Conservation (phyloP, 2,888 invertebrate species). For the Opisthograptis luteolata region DNA sequence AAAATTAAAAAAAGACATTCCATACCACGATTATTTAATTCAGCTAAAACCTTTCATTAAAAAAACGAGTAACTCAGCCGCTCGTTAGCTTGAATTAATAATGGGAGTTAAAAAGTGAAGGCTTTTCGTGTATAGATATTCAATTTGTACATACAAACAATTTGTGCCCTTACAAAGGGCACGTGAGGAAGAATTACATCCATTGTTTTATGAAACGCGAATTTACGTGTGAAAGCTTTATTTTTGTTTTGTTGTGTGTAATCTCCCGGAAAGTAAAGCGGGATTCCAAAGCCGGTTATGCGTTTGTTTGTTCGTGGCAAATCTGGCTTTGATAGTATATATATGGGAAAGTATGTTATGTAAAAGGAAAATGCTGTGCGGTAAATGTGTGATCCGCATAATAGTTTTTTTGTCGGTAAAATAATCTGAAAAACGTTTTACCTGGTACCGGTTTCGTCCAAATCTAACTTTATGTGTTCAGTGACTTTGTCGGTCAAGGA, state of each 20-base stretch:
- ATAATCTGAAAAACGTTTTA: too few species aligned
- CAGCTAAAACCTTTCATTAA: constrained; percentile 27
- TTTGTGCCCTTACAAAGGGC: constrained; percentile 33
- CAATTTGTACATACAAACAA: constrained; percentile 42
- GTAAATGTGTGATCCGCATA: not conserved
- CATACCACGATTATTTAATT: constrained; percentile 34
- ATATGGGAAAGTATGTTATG: too few species aligned
- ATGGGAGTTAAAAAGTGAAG: constrained; percentile 38
- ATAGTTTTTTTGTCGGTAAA: too few species aligned
- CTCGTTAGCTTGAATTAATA: constrained; percentile 65
- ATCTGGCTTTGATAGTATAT: constrained; percentile 10
- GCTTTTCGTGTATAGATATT: constrained; percentile 31
- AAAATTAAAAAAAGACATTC: too few species aligned
- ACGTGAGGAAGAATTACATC: constrained; percentile 33
- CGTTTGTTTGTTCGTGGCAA: constrained; percentile 32
- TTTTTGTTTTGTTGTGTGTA: constrained; percentile 33
- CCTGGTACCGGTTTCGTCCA: too few species aligned
- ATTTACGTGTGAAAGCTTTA: constrained; percentile 34
- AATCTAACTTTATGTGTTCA: too few species aligned
- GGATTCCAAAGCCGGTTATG: constrained; percentile 32
- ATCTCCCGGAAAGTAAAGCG: constrained; percentile 38
- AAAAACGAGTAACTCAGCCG: constrained; percentile 45
- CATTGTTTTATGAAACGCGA: constrained; percentile 33
- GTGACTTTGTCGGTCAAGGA: too few species aligned
- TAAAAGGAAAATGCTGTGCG: constrained; percentile 6